Evolutionary conservation across 2,888 invertebrate genomes (phyloP), one percentile per base, ranked within the genome.

Genomic region (Gasteruption jaculator): DNA sequence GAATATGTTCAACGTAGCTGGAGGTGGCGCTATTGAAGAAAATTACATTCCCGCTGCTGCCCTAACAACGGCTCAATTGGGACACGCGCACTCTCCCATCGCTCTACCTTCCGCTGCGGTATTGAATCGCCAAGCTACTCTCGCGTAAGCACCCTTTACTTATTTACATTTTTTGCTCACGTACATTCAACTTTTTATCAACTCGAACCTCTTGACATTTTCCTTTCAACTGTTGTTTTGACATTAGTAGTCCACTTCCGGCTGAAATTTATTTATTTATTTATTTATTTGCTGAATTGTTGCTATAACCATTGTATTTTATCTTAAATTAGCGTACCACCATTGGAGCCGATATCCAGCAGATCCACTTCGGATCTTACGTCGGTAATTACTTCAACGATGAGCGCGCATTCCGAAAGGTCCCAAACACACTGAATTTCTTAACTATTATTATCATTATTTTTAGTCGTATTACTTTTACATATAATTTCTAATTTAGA

Each of bases 301-400:
- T 35, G 20, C 10, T 12, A 12, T 19, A n/a, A 25, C 8, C 34
- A 20, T 24, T 29, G 24, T 32, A 37, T 38, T 51, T 40, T 47
- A 42, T 43, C 71, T 74, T 36, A n/a, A n/a, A n/a, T n/a, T 60
- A 81, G 80, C 56, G 77, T 79, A 36, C 76, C 80, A 54, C 75
- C 80, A 47, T 65, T 81, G 60, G 81, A 80, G 60, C 74, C 76
- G 38, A 71, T 74, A 45, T 65, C 66, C 52, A 65, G 63, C 50
- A 63, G 69, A 71, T 39, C 74, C 65, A 73, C 73, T 43, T 50
- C 57, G 37, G 68, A 66, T 48, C 49, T 61, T 21, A 56, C 58
- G 29, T 62, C 68, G 43, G 78, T 79, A 34, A 79, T 79, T 52
- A 79, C 78, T 5, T 77, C 78, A 32, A 77, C 77, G 26, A 55